Conservation (phyloP, 2,888 invertebrate species). For the Andricus curvator region DNA sequence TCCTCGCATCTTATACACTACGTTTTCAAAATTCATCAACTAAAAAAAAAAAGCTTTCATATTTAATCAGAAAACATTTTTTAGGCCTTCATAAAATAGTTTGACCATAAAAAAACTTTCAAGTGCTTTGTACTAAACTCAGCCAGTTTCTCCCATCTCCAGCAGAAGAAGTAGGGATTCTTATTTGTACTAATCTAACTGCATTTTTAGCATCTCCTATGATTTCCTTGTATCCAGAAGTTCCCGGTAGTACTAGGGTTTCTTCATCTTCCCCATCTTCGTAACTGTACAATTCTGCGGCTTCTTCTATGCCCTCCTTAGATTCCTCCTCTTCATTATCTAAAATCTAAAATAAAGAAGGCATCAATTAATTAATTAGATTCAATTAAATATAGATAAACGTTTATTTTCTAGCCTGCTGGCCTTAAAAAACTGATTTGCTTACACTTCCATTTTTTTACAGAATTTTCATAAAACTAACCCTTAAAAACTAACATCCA, state of each 20-base stretch:
- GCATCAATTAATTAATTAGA: too few species aligned
- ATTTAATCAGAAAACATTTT: background rate
- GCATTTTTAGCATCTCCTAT: constrained; percentile 66
- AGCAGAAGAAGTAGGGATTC: constrained; percentile 67
- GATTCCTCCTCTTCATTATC: constrained; percentile 64
- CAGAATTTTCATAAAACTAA: too few species aligned
- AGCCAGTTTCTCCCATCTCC: constrained; percentile 72
- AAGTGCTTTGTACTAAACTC: constrained; percentile 72
- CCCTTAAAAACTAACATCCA: too few species aligned
- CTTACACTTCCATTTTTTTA: too few species aligned
- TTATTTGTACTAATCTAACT: constrained; percentile 73
- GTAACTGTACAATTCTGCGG: constrained; percentile 72
- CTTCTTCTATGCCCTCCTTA: constrained; percentile 67
- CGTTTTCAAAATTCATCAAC: background rate
- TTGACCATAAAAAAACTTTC: constrained; percentile 43
- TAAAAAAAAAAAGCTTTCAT: background rate
- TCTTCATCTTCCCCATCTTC: constrained; percentile 65
- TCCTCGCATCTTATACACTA: too few species aligned
- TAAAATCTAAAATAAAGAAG: background rate
- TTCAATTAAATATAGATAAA: too few species aligned
- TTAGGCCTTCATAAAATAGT: background rate
- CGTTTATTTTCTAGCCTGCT: too few species aligned
- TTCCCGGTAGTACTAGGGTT: constrained; percentile 72
- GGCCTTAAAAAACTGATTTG: too few species aligned
- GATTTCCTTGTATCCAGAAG: constrained; percentile 69